phyloP scores from a whole-genome alignment of 2,797 vertebrate species.

The Periophthalmus magnuspinnatus region DNA sequence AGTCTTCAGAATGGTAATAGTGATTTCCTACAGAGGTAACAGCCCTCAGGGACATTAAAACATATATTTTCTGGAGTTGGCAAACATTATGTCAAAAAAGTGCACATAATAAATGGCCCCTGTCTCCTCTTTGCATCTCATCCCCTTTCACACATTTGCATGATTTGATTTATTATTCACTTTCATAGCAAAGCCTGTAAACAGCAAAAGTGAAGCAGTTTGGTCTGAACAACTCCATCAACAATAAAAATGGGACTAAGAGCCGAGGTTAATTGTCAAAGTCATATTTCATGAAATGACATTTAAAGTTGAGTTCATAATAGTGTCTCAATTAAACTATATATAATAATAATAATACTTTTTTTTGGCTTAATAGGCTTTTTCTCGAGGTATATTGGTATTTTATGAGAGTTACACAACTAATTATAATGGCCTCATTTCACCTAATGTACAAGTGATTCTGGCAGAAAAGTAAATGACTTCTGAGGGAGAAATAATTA shows the following conservation, averaged over 20 bases:
- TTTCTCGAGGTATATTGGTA: conserved; percentile 56
- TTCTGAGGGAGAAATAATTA: conserved; percentile 32
- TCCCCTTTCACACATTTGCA: conserved; percentile 14
- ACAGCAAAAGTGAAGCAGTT: conserved; percentile 6
- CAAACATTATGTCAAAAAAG: conserved; percentile 27
- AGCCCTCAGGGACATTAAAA: conserved; percentile 6
- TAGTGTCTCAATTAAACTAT: conserved; percentile 30
- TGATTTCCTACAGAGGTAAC: conserved; percentile 9
- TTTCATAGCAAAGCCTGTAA: conserved; percentile 10
- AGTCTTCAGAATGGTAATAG: conserved; percentile 8
- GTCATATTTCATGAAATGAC: conserved; percentile 18
- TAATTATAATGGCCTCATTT: conserved; percentile 38
- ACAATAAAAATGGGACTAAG: conserved; percentile 8
- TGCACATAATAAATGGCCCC: conserved; percentile 18
- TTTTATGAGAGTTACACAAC: conserved; percentile 32
- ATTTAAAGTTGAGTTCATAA: conserved; percentile 17
- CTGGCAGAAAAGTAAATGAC: conserved; percentile 40
- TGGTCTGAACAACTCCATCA: conserved; percentile 6
- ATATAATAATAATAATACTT: conserved; percentile 22
- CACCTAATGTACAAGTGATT: conserved; percentile 33
- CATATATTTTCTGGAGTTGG: conserved; percentile 7
- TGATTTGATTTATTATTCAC: conserved; percentile 33
- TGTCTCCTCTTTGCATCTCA: conserved; percentile 19
- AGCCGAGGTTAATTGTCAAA: conserved; percentile 12
- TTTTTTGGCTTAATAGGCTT: conserved; percentile 53